Conservation (phyloP, 2,797 vertebrate species). For the Paratrypauchen microcephalus region DNA sequence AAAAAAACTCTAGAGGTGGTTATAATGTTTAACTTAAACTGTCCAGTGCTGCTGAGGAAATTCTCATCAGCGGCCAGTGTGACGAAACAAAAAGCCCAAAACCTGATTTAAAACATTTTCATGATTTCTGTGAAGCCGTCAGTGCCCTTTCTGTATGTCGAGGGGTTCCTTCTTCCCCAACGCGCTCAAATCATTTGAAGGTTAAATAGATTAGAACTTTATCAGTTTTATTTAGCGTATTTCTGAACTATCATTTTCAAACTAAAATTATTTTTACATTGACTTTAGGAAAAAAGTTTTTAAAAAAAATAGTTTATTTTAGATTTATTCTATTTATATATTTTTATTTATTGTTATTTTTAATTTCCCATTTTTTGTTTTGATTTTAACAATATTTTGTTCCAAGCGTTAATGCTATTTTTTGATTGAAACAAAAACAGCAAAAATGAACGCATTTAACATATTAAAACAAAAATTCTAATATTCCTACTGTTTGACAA, state of each 20-base stretch:
- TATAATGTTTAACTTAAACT: not conserved
- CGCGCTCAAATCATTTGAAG: not conserved
- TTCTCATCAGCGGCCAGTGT: not conserved
- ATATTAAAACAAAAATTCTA: not conserved
- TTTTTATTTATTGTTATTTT: not conserved
- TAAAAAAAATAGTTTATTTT: not conserved
- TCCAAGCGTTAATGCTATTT: not conserved
- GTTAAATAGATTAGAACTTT: not conserved
- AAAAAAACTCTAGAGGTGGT: not conserved
- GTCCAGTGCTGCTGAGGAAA: not conserved
- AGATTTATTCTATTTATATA: not conserved
- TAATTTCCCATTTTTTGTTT: not conserved
- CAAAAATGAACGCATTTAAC: not conserved
- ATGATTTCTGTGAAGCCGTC: conserved; percentile 4
- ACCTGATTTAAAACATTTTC: not conserved
- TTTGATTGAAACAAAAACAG: not conserved
- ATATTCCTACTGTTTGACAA: not conserved
- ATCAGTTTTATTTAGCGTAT: not conserved
- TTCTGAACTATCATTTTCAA: not conserved
- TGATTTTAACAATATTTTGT: not conserved
- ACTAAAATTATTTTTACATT: not conserved
- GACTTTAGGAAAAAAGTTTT: not conserved
- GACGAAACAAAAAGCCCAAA: not conserved
- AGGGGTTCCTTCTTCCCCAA: not conserved
- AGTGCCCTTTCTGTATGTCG: not conserved